Base-by-base conservation (phyloP, 2,888 invertebrate species). In the Leptinotarsa haldemani region DNA sequence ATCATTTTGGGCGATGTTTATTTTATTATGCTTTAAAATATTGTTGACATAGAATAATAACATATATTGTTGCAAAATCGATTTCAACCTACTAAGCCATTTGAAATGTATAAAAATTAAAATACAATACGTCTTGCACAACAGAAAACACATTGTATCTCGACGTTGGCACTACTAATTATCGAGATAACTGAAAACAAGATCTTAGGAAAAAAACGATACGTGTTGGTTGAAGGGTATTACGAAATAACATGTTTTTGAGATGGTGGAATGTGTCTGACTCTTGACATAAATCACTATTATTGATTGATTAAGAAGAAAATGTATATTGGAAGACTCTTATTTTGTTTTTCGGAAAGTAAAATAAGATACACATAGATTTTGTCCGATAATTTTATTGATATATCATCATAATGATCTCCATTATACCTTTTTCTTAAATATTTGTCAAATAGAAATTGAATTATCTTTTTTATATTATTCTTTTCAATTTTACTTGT, bases 1-100 rank as follows among this genome's bases (percentile, higher is more conserved):
- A 30, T 30, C n/a, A n/a, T 61, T 61, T 61, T 40, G 9, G n/a
- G 30, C 12, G 20, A 58, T 58, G 58, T 20, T n/a, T 16, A 25
- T 22, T 66, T 66, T 53, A 40, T 53, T 25, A 30, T 30, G 20
- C 30, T 53, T 56, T 0, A 18, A 13, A 68, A 68, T 67, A 40
- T 25, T 56, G 68, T 68, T 52, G 68, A 68, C 52, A 58, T 15
- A 15, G n/a, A 68, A 68, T 40, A 58, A 68, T 58, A 68, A 58
- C 15, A 58, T 58, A 20, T 53, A 46, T 68, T 25, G 47, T 56
- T 68, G 56, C 68, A 22, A 40, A 68, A 68, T 22, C 7, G 47
- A 68, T 20, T 15, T 22, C 53, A 56, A 68, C 68, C 56, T 20
- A 68, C 56, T 20, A 22, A 58, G 68, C 68, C 25, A 61, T 30